phyloP scores from a whole-genome alignment of 2,888 invertebrate genomes.

The Sesia apiformis region DNA sequence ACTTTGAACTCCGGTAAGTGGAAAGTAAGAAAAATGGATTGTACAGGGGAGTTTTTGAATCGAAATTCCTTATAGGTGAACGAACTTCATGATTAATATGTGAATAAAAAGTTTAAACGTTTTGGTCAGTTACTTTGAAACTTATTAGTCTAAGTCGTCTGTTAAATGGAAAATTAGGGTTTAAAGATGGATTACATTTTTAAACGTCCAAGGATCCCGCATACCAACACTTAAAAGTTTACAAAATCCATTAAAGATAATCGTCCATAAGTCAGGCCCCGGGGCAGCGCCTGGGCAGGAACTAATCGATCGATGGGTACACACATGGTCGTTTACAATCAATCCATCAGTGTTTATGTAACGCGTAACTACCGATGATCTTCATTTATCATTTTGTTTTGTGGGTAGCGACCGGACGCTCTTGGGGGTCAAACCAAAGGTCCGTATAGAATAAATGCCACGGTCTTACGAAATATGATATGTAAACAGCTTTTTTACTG shows the following conservation, averaged over 20 bases:
- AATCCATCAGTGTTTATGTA: slow-evolving; percentile 72
- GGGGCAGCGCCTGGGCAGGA: slow-evolving; percentile 47
- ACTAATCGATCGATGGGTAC: slow-evolving; percentile 68
- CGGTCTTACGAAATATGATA: slow-evolving; percentile 42
- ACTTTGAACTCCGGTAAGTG: slow-evolving; percentile 38
- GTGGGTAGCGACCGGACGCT: slow-evolving; percentile 55
- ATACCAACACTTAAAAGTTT: slow-evolving; percentile 50
- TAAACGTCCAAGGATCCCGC: slow-evolving; percentile 38
- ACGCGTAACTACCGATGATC: slow-evolving; percentile 65
- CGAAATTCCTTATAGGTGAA: slow-evolving; percentile 4
- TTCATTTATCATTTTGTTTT: slow-evolving; percentile 72
- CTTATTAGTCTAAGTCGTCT: slow-evolving; percentile 31
- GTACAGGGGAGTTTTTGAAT: slow-evolving; percentile 4
- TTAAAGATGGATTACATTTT: slow-evolving; percentile 39
- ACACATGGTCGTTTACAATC: slow-evolving; percentile 62
- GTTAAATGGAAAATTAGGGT: slow-evolving; percentile 48
- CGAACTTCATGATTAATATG: neutral
- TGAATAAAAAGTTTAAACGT: slow-evolving; percentile 16
- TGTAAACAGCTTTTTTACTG: slow-evolving; percentile 44
- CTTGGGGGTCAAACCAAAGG: slow-evolving; percentile 55
- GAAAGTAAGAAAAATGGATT: slow-evolving; percentile 18
- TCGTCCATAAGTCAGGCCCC: slow-evolving; percentile 49
- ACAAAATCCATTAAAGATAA: slow-evolving; percentile 67
- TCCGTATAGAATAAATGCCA: slow-evolving; percentile 41
- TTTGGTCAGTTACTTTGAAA: slow-evolving; percentile 24